phyloP scores from a whole-genome alignment of 2,888 invertebrate species.

The Torymus tubicola region DNA sequence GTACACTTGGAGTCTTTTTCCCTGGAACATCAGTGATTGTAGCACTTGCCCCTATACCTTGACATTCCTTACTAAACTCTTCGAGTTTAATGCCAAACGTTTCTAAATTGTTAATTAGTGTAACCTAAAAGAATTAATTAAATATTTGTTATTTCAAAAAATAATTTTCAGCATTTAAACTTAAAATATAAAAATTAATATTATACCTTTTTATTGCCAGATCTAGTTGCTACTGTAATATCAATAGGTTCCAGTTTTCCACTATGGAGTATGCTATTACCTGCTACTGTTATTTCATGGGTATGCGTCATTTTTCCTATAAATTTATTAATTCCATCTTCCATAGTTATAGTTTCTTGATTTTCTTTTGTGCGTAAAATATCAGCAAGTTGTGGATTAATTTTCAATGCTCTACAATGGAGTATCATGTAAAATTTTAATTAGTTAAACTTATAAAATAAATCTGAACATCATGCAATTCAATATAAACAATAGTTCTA shows the following conservation, averaged over 20 bases:
- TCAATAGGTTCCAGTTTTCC: conserved; percentile 87
- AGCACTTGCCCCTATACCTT: conserved; percentile 92
- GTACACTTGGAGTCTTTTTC: conserved; percentile 85
- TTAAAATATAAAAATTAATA: conserved; percentile 30
- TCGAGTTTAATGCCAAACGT: conserved; percentile 88
- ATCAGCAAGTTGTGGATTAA: conserved; percentile 78
- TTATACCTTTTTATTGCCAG: conserved; percentile 91
- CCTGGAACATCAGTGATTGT: conserved; percentile 86
- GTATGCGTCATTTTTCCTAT: conserved; percentile 84
- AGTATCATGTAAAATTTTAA: neutral
- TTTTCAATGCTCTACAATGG: conserved; percentile 77
- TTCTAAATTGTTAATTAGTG: conserved; percentile 92
- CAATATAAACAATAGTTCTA: neutral
- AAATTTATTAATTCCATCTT: conserved; percentile 83
- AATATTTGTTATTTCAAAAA: conserved; percentile 5
- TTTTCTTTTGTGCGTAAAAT: conserved; percentile 76
- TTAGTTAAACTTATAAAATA: too few relatives aligned
- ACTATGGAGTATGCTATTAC: conserved; percentile 79
- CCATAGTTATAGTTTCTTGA: conserved; percentile 81
- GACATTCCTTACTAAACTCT: conserved; percentile 89
- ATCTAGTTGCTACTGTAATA: conserved; percentile 86
- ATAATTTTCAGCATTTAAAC: conserved; percentile 1
- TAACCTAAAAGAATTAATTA: conserved; percentile 80
- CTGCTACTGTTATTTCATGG: conserved; percentile 81
- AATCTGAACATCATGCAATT: too few relatives aligned